Conservation (phyloP, 2,888 invertebrate genomes). For the Ornithoptera priamus region DNA sequence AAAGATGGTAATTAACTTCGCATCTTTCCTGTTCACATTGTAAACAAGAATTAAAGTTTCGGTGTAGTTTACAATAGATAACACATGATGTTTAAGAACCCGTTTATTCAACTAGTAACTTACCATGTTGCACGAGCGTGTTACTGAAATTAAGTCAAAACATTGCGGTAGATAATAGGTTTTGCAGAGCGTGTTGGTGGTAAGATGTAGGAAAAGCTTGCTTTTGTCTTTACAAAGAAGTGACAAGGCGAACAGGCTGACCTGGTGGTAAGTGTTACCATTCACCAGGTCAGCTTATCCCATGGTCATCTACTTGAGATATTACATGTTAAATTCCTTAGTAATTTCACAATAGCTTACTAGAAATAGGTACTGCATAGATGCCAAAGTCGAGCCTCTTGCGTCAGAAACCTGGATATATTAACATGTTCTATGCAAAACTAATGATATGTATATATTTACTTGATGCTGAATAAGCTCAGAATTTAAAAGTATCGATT, state of each 20-base stretch:
- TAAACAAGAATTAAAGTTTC: not conserved
- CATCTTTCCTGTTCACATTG: not conserved
- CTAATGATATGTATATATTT: no score
- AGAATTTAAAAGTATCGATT: not conserved
- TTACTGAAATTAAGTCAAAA: not conserved
- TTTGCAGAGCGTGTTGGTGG: not conserved
- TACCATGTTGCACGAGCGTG: not conserved
- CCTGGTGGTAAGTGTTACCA: no score
- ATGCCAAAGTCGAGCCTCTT: no score
- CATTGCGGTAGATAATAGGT: not conserved
- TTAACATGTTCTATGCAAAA: no score
- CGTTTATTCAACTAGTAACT: not conserved
- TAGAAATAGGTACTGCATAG: no score
- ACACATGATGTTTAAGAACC: not conserved
- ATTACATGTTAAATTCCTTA: no score
- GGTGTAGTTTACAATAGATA: not conserved
- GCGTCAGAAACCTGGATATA: no score
- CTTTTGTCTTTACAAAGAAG: not conserved
- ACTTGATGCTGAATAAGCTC: no score
- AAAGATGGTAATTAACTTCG: not conserved
- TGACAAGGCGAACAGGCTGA: no score
- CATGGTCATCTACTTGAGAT: no score
- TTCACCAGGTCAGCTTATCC: no score
- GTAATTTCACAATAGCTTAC: no score
- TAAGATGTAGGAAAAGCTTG: not conserved